phyloP scores from a whole-genome alignment of 2,113 vertebrate species.

The Oenanthe oenanthe region DNA sequence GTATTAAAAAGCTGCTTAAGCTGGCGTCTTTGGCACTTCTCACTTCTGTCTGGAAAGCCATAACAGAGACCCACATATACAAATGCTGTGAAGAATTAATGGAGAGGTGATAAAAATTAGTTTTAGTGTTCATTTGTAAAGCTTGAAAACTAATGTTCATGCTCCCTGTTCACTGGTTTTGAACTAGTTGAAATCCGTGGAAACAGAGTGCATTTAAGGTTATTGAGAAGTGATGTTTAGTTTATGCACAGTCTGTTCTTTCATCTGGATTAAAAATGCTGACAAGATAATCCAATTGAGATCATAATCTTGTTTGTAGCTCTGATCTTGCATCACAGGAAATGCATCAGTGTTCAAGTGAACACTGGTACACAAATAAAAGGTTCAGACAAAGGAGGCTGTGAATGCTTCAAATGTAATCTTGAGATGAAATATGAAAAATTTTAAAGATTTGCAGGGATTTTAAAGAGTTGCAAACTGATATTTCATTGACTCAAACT shows the following conservation, averaged over 20 bases:
- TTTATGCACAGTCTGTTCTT: background rate
- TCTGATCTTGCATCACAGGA: background rate
- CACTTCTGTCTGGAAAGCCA: background rate
- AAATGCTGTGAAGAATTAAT: background rate
- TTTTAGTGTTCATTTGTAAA: background rate
- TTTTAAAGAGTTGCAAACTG: background rate
- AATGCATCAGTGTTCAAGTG: background rate
- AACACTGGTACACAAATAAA: background rate
- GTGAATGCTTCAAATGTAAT: background rate
- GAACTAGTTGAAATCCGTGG: background rate
- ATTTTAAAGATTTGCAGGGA: too few relatives aligned
- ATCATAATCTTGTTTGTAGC: slow-evolving; percentile 37
- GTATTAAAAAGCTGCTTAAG: background rate
- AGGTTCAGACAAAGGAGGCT: background rate
- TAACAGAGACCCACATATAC: background rate
- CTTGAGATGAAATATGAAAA: background rate
- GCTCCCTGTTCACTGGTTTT: background rate
- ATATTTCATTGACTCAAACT: background rate
- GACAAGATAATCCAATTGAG: background rate
- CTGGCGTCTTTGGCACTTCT: background rate
- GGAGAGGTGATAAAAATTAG: background rate
- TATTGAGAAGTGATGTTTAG: background rate
- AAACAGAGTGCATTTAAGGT: background rate
- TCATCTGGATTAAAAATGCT: background rate
- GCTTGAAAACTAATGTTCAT: background rate